phyloP scores from a whole-genome alignment of 2,888 invertebrate species.

The Priocnemis perturbator region DNA sequence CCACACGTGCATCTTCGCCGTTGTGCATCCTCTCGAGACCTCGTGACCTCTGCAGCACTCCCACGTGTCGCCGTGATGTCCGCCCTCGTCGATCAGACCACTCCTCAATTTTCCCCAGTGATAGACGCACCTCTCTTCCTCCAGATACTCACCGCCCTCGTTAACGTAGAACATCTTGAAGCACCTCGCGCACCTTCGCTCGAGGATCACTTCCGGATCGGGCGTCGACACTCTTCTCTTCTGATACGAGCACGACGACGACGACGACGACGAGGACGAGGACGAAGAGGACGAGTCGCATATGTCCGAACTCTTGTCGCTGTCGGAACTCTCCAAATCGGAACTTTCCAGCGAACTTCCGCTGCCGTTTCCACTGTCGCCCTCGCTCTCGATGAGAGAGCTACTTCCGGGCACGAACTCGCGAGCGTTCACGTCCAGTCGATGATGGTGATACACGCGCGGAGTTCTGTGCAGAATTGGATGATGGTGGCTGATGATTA shows the following conservation, averaged over 20 bases:
- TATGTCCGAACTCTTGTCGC: conserved; percentile 62
- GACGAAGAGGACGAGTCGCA: conserved; percentile 49
- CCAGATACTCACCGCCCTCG: conserved; percentile 82
- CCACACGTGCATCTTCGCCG: conserved; percentile 86
- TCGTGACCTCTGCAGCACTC: conserved; percentile 80
- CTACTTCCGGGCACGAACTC: conserved; percentile 79
- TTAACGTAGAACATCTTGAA: conserved; percentile 83
- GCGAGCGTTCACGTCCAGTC: conserved; percentile 82
- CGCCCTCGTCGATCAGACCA: conserved; percentile 43
- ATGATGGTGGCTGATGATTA: conserved; percentile 28
- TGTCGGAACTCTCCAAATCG: conserved; percentile 63
- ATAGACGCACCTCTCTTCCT: conserved; percentile 85
- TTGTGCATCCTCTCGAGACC: conserved; percentile 81
- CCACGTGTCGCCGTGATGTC: conserved; percentile 72
- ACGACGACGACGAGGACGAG: conserved; percentile 25
- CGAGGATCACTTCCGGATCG: not conserved
- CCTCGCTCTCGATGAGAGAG: conserved; percentile 52
- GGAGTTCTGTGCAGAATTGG: conserved; percentile 51
- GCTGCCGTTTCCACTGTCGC: conserved; percentile 65
- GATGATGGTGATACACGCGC: conserved; percentile 1
- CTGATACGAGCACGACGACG: conserved; percentile 8
- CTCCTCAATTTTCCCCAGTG: conserved; percentile 89
- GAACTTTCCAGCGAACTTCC: conserved; percentile 66
- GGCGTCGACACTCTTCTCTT: conserved; percentile 11
- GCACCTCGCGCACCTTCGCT: conserved; percentile 84